Evolutionary conservation across 2,113 vertebrate species (phyloP), one percentile per base, ranked within the genome.

Genomic region (Petromus typicus): DNA sequence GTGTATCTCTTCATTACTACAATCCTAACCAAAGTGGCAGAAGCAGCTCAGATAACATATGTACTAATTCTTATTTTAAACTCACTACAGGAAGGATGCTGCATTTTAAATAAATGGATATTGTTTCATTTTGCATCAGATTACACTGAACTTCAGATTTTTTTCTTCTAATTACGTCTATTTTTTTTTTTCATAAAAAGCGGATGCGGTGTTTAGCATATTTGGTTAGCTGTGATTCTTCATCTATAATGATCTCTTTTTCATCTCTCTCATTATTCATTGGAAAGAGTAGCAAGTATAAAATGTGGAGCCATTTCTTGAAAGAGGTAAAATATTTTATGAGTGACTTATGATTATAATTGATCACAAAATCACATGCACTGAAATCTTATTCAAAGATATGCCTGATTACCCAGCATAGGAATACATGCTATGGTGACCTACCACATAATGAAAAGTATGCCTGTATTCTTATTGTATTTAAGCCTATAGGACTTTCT

Each of bases 31-130:
- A 7, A 86, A 66, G 37, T 45, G n/a, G 23, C 32, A 89, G 45
- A 81, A 76, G 4, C 30, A 89, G 45, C 57, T 3, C 92, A 83
- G 34, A n/a, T 37, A 82, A 1, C n/a, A 75, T 63, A 59, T 67
- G 40, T 34, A 56, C 5, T 17, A 32, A 69, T 85, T 80, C 67
- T 92, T 63, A 86, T 43, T 83, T 87, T 63, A 73, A 95, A 87
- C 12, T 25, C 25, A 83, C 87, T 80, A 20, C 63, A 63, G 17
- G 59, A 80, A 61, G 37, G 11, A 79, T 43, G 16, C 1, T 80
- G 20, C 0, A 14, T 80, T 97, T 95, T 67, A 83, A 86, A 75
- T 54, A 78, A 76, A 30, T 91, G 4, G 2, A n/a, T 81, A 76
- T 27, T 64, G 20, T n/a, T 82, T 91, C 76, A 34, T n/a, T 89